phyloP scores from a whole-genome alignment of 2,113 vertebrate genomes.

The Zosterops japonicus region DNA sequence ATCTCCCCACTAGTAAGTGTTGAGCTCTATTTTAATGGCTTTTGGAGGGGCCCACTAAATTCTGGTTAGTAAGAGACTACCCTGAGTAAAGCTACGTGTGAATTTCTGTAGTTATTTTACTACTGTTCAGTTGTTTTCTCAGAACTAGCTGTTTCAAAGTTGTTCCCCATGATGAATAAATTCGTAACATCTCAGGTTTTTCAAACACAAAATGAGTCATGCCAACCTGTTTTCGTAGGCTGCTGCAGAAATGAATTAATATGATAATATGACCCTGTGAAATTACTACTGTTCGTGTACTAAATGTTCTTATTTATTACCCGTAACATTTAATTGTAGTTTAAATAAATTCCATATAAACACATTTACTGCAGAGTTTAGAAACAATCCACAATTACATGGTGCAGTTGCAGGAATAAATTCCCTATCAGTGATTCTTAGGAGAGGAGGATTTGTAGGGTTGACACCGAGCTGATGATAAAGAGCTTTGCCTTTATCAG shows the following conservation, averaged over 20 bases:
- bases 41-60: not conserved
- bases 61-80: not conserved
- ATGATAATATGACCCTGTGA: constrained; percentile 1
- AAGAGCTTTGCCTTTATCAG: not conserved
- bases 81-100: not conserved
- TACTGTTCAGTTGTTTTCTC: not conserved
- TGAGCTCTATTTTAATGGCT: not conserved
- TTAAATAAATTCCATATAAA: constrained; percentile 9
- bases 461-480: not conserved
- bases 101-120: not conserved
- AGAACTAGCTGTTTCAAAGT: not conserved
- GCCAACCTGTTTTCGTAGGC: not conserved
- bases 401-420: not conserved
- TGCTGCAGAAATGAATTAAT: not conserved
- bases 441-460: not conserved
- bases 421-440: not conserved
- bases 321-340: not conserved
- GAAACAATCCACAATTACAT: not conserved
- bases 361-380: not conserved
- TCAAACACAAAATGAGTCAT: not conserved
- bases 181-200: not conserved
- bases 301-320: constrained; percentile 12
- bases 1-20: not conserved
- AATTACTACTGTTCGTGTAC: not conserved
- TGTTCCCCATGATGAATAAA: not conserved